These are phyloP conservation scores for Berghia stephanieae DNA, from an alignment of 1,140 invertebrate species.

Conservation along the genomic window DNA sequence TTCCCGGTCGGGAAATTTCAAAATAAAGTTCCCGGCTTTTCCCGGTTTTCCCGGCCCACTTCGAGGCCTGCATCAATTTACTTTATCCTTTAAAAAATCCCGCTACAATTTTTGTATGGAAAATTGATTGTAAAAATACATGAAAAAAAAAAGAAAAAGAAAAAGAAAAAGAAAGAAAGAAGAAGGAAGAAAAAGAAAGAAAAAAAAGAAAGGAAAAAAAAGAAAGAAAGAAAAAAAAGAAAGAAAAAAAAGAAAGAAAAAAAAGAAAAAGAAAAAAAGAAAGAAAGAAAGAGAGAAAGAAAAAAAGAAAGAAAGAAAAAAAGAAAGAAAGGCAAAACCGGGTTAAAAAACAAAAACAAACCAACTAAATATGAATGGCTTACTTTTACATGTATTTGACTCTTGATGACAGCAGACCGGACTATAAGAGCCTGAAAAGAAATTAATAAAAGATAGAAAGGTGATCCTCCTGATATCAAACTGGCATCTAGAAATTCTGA, in stretches of 20 bases:
- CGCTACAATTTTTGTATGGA: too few species aligned
- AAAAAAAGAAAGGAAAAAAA: background rate
- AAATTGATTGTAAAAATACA: too few species aligned
- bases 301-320: background rate
- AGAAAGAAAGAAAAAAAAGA: background rate
- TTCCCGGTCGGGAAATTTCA: too few species aligned
- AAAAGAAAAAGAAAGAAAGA: too few species aligned
- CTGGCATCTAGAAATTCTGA: background rate
- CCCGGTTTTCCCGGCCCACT: too few species aligned
- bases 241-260: background rate
- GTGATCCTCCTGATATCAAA: background rate
- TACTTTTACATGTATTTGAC: slow-evolving; percentile 85
- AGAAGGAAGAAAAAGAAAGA: too few species aligned
- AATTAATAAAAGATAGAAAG: too few species aligned
- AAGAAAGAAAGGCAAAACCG: background rate
- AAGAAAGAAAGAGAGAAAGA: background rate
- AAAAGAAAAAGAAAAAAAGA: background rate
- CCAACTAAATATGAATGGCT: slow-evolving; percentile 12
- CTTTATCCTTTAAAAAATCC: too few species aligned
- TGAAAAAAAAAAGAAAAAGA: too few species aligned
- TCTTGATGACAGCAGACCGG: slow-evolving; percentile 90
- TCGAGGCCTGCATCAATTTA: too few species aligned
- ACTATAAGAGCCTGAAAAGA: slow-evolving; percentile 78
- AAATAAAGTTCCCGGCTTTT: too few species aligned
- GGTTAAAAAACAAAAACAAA: background rate